phyloP scores from a whole-genome alignment of 64 coral and sea anemone genomes.

The Montipora foliosa region DNA sequence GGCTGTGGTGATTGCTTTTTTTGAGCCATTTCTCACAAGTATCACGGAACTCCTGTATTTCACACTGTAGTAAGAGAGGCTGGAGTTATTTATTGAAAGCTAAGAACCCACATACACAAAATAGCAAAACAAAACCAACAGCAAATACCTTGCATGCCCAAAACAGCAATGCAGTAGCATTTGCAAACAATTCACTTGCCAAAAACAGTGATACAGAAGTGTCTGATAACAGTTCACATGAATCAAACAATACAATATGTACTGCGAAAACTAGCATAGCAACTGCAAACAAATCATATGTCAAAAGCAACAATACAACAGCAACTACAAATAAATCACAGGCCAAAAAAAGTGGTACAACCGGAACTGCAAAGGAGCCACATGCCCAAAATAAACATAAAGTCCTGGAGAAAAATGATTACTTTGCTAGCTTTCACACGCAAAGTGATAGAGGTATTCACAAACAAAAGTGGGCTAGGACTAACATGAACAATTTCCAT shows the following conservation, averaged over 20 bases:
- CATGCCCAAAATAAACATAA: slow-evolving; percentile 14
- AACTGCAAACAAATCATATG: slow-evolving; percentile 49
- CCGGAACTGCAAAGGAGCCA: background rate
- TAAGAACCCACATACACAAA: slow-evolving; percentile 39
- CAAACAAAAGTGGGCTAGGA: slow-evolving; percentile 34
- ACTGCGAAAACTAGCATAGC: slow-evolving; percentile 40
- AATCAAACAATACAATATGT: slow-evolving; percentile 51
- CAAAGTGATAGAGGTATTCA: slow-evolving; percentile 48
- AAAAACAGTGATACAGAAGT: slow-evolving; percentile 24
- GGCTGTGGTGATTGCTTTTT: slow-evolving; percentile 30
- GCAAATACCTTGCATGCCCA: slow-evolving; percentile 50
- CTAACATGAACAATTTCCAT: slow-evolving; percentile 40
- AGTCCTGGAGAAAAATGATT: slow-evolving; percentile 44
- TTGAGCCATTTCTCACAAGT: slow-evolving; percentile 39
- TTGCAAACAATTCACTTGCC: background rate
- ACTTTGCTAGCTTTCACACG: slow-evolving; percentile 39
- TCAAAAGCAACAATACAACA: slow-evolving; percentile 28
- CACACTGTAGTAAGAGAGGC: background rate
- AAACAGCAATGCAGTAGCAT: background rate
- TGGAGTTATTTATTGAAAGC: background rate
- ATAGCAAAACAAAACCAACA: slow-evolving; percentile 54
- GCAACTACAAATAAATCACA: slow-evolving; percentile 49
- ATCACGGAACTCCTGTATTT: background rate
- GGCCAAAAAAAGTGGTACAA: slow-evolving; percentile 27
- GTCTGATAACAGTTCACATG: slow-evolving; percentile 45